Evolutionary conservation across 1,140 invertebrate species (phyloP).

Genomic region (Pogonomyrmex californicus): DNA sequence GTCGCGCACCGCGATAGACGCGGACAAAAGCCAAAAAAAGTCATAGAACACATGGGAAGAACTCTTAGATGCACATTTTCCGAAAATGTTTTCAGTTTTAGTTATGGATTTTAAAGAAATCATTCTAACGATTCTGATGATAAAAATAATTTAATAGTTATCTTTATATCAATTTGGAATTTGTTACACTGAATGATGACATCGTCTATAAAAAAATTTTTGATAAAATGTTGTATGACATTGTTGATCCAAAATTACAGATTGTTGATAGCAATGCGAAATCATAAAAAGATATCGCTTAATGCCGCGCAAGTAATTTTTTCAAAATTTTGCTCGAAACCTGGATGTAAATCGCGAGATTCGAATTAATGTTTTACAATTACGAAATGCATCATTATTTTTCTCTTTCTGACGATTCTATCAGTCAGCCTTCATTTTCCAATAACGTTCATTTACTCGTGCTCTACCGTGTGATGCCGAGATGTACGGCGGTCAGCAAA

Average conservation of each 20-base stretch:
- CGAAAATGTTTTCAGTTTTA: not conserved
- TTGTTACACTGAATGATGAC: not conserved
- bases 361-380: too few species aligned
- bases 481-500: conserved; percentile 41
- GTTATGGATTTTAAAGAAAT: not conserved
- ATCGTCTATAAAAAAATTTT: not conserved
- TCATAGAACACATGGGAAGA: not conserved
- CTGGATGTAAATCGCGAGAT: too few species aligned
- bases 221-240: too few species aligned
- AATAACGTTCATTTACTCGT: conserved; percentile 46
- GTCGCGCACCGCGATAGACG: not conserved
- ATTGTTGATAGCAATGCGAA: too few species aligned
- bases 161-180: not conserved
- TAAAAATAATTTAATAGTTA: not conserved
- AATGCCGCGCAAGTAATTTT: too few species aligned
- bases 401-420: not conserved
- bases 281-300: too few species aligned
- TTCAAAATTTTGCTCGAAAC: too few species aligned
- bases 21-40: not conserved
- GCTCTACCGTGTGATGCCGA: conserved; percentile 17
- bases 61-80: not conserved
- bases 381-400: too few species aligned
- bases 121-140: not conserved
- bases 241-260: too few species aligned
- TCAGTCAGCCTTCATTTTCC: not conserved